phyloP scores from a whole-genome alignment of 2,113 vertebrate genomes.

The Columba janthina region DNA sequence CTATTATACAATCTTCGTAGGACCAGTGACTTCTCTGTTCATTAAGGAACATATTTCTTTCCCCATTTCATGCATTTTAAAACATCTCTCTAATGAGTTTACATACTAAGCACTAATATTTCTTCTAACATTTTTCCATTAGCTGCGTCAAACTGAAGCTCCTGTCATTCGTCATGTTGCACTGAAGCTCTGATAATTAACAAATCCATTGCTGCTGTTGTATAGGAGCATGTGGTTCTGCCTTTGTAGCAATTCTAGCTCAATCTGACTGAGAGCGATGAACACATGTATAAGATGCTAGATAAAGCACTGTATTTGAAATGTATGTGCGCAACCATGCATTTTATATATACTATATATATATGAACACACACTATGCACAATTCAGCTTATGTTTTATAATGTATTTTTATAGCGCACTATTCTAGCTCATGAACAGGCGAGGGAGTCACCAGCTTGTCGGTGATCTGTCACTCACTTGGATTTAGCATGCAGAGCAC shows the following conservation, averaged over 20 bases:
- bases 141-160: neutral
- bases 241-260: neutral
- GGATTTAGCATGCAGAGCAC: neutral
- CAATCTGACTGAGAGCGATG: accelerated
- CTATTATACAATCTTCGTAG: neutral
- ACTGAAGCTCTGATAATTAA: neutral
- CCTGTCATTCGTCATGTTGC: neutral
- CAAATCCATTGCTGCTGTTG: neutral
- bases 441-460: neutral
- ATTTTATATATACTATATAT: neutral
- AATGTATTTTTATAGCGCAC: neutral
- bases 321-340: neutral
- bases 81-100: constrained; percentile 15
- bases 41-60: neutral
- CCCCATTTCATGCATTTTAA: constrained; percentile 13
- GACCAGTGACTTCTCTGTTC: neutral
- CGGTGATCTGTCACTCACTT: neutral
- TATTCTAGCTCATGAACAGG: neutral
- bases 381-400: neutral
- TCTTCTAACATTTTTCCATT: constrained; percentile 20
- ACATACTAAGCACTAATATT: neutral
- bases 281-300: neutral
- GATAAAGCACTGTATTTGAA: neutral
- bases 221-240: neutral
- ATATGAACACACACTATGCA: neutral